Evolutionary conservation across 2,113 vertebrate species (phyloP).

Genomic region (Calonectris borealis): DNA sequence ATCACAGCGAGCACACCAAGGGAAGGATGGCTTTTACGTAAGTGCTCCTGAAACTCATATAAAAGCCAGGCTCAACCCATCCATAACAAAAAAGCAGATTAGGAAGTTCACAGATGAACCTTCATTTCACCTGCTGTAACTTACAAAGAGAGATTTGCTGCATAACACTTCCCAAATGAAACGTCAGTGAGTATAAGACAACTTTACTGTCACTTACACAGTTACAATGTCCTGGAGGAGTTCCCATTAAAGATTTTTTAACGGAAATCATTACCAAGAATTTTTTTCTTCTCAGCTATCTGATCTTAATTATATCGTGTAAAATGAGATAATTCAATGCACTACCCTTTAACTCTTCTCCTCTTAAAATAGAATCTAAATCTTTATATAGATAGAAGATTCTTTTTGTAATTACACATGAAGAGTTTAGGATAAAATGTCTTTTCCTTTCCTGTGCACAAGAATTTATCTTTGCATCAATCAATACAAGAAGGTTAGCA

Average conservation of each 20-base stretch:
- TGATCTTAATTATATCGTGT: not conserved
- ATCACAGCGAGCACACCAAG: not conserved
- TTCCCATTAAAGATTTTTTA: not conserved
- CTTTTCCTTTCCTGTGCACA: not conserved
- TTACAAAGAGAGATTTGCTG: not conserved
- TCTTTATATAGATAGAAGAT: not conserved
- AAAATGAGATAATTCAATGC: not conserved
- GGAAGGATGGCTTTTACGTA: not conserved
- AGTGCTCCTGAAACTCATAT: not conserved
- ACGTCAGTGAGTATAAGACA: not conserved
- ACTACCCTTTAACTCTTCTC: not conserved
- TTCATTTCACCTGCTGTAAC: not conserved
- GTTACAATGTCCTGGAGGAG: not conserved
- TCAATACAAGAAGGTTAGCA: not conserved
- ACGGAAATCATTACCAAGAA: not conserved
- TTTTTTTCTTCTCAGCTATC: not conserved
- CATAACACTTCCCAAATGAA: not conserved
- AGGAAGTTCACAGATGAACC: not conserved
- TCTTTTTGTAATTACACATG: constrained; percentile 1
- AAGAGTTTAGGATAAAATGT: not conserved
- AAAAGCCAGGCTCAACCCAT: not conserved
- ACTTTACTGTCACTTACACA: not conserved
- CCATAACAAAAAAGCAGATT: not conserved
- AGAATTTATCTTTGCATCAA: not conserved
- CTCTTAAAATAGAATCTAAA: not conserved